Evolutionary conservation across 2,797 vertebrate genomes (phyloP), one percentile per base, ranked within the genome.

Genomic region (Sylvilagus floridanus): DNA sequence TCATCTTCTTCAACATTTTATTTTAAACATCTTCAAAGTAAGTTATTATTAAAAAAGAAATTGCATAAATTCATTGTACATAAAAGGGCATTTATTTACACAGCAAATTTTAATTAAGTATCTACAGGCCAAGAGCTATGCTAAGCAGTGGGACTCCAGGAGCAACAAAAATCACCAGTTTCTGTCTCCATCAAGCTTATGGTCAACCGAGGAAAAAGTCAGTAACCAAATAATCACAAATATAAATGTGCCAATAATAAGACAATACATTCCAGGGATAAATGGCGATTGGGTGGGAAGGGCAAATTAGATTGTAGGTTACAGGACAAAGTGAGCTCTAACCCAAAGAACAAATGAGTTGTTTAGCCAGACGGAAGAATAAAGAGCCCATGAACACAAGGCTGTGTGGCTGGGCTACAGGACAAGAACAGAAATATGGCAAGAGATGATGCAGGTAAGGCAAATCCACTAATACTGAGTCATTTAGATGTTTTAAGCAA

Each of bases 31-130:
- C 4, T 32, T 24, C 19, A 52, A 88, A 66, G 37, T 82, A 19
- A 84, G 84, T 47, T 84, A 79, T 30, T 30, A 84, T 54, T 96
- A 3, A 79, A 83, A 85, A 71, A 50, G 7, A 52, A 91, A 30
- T 26, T 71, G 8, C 50, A 4, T 21, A 83, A 73, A 68, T 89
- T 77, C 50, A 90, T 87, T 3, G 79, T 13, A 75, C 12, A 89
- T 11, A 1, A 2, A 81, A 7, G 32, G 24, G 2, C 30, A 82
- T 83, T 47, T 4, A 81, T 42, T 71, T 77, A 65, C 5, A 22
- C 17, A 89, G 65, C 7, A 75, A 37, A 52, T 91, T 93, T 89
- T 87, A 89, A 71, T 62, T 77, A 89, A 93, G 63, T 21, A 65
- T 50, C 28, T 72, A 75, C 79, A 30, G 1, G 28, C 19, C 35